phyloP scores from a whole-genome alignment of 2,797 vertebrate genomes.

The Diglossa cyanea region DNA sequence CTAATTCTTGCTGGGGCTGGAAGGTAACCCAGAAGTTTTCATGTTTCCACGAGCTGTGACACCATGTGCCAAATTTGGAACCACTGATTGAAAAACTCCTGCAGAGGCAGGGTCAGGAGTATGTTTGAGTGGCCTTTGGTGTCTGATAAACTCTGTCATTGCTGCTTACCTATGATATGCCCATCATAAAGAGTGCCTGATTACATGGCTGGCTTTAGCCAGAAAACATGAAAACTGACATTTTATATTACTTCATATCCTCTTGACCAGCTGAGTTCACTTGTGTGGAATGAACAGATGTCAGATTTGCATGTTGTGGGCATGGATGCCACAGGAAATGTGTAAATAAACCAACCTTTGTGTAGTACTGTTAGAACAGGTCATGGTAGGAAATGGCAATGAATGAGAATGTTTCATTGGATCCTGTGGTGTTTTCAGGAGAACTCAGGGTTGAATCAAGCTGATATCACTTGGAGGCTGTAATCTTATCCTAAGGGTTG shows the following conservation, averaged over 20 bases:
- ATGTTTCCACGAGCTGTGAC: not conserved
- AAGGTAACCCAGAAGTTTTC: not conserved
- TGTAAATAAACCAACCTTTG: not conserved
- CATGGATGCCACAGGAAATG: not conserved
- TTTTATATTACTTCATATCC: slow-evolving; percentile 1
- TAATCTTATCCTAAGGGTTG: not conserved
- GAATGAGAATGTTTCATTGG: not conserved
- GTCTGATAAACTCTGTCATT: slow-evolving; percentile 20
- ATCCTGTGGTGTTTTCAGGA: not conserved
- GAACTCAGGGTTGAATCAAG: not conserved
- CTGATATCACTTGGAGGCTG: not conserved
- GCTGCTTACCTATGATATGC: not conserved
- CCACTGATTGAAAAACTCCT: not conserved
- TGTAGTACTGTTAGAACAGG: not conserved
- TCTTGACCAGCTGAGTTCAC: slow-evolving; percentile 30
- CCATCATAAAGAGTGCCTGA: not conserved
- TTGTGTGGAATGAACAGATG: slow-evolving; percentile 38
- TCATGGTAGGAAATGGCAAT: not conserved
- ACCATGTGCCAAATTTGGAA: not conserved
- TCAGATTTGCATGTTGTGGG: not conserved
- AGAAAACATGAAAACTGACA: not conserved
- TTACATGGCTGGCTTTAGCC: not conserved
- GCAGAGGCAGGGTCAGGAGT: not conserved
- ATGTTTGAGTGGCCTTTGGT: not conserved
- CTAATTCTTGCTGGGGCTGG: not conserved